These are phyloP conservation scores for Theodoxus fluviatilis DNA, from an alignment of 2,888 invertebrate species.

Conservation along the genomic window DNA sequence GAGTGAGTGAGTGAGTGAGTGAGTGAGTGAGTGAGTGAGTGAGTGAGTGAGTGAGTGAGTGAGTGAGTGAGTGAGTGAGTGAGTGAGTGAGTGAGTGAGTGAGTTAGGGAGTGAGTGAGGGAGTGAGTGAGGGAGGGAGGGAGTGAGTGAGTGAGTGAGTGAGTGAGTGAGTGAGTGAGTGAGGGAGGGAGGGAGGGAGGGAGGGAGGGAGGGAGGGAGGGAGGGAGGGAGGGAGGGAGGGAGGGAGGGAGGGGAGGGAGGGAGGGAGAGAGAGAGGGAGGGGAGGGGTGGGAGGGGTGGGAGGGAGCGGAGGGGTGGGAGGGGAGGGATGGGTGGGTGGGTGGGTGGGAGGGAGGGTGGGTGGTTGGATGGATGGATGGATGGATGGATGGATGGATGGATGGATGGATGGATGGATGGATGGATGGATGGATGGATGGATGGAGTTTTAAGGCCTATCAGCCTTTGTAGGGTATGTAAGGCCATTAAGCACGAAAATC, in stretches of 20 bases:
- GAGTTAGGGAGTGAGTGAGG: neutral
- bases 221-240: constrained; percentile 1
- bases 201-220: neutral
- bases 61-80: neutral
- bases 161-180: neutral
- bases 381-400: neutral
- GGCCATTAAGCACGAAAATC: too few species aligned
- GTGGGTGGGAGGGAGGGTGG: constrained; percentile 3
- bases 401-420: neutral
- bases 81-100: neutral
- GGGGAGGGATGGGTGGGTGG: neutral
- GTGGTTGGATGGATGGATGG: neutral
- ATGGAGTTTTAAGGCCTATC: too few species aligned
- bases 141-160: neutral
- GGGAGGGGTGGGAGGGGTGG: neutral
- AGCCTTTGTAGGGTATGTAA: too few species aligned
- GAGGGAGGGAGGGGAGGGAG: neutral
- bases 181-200: constrained; percentile 9
- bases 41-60: constrained; percentile 11
- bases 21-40: neutral
- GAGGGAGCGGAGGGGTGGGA: neutral
- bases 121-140: neutral
- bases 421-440: too few species aligned
- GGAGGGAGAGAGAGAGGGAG: constrained; percentile 11
- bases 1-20: neutral